These are phyloP conservation scores for Tetramorium alpestre DNA, from an alignment of 1,140 invertebrate genomes.

Conservation along the genomic window DNA sequence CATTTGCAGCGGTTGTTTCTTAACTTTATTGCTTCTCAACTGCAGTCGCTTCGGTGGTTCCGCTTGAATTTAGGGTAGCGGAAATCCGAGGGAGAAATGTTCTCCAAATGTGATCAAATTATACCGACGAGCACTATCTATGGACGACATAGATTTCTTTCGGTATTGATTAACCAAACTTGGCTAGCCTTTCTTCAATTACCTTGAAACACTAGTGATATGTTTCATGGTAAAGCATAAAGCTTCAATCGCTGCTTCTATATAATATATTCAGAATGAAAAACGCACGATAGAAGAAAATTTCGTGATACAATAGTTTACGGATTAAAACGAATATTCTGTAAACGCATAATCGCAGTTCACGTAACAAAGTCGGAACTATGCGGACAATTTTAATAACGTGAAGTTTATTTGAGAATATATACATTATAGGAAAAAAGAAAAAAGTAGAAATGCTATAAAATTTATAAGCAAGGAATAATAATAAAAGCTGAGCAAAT, in stretches of 20 bases:
- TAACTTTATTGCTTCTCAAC: constrained; percentile 14
- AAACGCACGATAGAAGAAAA: background rate
- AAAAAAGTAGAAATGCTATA: background rate
- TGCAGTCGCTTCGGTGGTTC: background rate
- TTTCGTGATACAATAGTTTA: background rate
- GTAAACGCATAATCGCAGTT: background rate
- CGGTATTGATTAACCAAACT: constrained; percentile 50
- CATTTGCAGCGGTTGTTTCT: background rate
- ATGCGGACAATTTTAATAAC: background rate
- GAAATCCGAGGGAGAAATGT: background rate
- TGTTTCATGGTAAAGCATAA: background rate
- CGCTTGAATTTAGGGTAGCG: background rate
- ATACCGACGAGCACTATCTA: background rate
- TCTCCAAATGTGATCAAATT: background rate
- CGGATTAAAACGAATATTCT: background rate
- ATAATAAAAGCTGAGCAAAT: background rate
- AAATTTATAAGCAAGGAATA: background rate
- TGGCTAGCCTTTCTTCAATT: background rate
- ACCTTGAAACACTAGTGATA: constrained; percentile 7
- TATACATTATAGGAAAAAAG: background rate
- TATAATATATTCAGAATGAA: background rate
- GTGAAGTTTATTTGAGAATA: background rate
- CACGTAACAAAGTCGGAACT: background rate
- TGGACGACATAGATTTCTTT: constrained; percentile 27
- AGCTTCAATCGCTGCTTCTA: background rate